Conservation (phyloP, 2,797 vertebrate species). For the Periophthalmus magnuspinnatus region DNA sequence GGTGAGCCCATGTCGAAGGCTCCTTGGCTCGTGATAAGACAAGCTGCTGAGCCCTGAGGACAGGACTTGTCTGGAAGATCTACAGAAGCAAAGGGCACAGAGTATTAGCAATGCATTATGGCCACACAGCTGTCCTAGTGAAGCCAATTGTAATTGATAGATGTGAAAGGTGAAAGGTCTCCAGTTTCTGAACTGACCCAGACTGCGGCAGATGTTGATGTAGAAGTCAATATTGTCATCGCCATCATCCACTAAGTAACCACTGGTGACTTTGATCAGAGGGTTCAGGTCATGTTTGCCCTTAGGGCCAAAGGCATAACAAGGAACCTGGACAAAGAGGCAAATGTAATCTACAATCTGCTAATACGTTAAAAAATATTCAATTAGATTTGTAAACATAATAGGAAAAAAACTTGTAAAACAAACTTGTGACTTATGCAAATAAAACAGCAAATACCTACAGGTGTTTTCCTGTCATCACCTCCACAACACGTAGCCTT, state of each 20-base stretch:
- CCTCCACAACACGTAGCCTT: constrained; percentile 4
- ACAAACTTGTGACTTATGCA: neutral
- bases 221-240: constrained; percentile 82
- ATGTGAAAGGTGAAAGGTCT: neutral
- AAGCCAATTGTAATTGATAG: neutral
- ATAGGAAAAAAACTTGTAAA: neutral
- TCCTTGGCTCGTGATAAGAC: constrained; percentile 73
- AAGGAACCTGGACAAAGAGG: constrained; percentile 83
- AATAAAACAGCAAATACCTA: neutral
- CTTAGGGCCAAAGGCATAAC: constrained; percentile 85
- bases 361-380: neutral
- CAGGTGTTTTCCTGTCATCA: constrained; percentile 17
- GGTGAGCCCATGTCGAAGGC: constrained; percentile 84
- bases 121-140: neutral
- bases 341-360: neutral
- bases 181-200: constrained; percentile 77
- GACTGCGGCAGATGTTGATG: constrained; percentile 93
- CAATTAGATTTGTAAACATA: neutral
- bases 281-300: constrained; percentile 92
- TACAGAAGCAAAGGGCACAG: constrained; percentile 28
- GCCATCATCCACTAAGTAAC: constrained; percentile 89
- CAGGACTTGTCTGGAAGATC: constrained; percentile 70
- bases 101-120: neutral
- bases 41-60: constrained; percentile 83
- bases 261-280: constrained; percentile 83